phyloP scores from a whole-genome alignment of 2,888 invertebrate species.

The Drosophila tanythrix region DNA sequence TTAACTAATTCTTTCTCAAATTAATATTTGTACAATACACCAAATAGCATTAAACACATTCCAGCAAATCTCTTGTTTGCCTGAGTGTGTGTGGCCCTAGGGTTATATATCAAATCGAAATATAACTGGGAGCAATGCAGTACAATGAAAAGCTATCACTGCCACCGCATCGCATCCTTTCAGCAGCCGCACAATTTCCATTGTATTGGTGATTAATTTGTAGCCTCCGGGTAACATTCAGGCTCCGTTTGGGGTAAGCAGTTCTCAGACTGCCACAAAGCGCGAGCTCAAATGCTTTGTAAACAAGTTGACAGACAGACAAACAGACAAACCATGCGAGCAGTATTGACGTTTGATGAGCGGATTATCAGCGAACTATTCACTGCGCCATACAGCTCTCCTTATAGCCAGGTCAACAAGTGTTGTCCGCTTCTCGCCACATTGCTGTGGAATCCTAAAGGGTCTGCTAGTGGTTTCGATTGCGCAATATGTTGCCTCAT shows the following conservation, averaged over 20 bases:
- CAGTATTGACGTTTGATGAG: constrained; percentile 80
- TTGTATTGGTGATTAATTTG: constrained; percentile 78
- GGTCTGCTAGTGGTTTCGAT: constrained; percentile 10
- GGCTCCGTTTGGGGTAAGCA: constrained; percentile 20
- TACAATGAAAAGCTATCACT: constrained; percentile 61
- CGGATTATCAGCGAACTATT: constrained; percentile 69
- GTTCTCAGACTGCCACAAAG: constrained; percentile 27
- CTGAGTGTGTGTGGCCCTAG: constrained; percentile 70
- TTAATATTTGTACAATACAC: constrained; percentile 12
- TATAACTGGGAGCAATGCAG: constrained; percentile 18
- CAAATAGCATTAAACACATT: constrained; percentile 67
- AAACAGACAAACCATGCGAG: constrained; percentile 35
- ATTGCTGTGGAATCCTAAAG: constrained; percentile 23
- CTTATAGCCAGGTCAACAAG: constrained; percentile 47
- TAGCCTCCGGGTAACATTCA: constrained; percentile 61
- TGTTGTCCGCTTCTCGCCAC: constrained; percentile 32
- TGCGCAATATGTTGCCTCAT: constrained; percentile 5
- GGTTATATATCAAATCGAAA: constrained; percentile 53
- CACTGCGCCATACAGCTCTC: constrained; percentile 13
- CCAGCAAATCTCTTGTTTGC: constrained; percentile 33
- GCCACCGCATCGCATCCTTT: constrained; percentile 40
- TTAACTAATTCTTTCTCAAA: constrained; percentile 4
- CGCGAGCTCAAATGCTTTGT: constrained; percentile 58
- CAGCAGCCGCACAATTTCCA: constrained; percentile 70
- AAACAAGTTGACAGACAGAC: constrained; percentile 70